Evolutionary conservation across 2,113 vertebrate species (phyloP), one percentile per base, ranked within the genome.

Genomic region (Euleptes europaea): DNA sequence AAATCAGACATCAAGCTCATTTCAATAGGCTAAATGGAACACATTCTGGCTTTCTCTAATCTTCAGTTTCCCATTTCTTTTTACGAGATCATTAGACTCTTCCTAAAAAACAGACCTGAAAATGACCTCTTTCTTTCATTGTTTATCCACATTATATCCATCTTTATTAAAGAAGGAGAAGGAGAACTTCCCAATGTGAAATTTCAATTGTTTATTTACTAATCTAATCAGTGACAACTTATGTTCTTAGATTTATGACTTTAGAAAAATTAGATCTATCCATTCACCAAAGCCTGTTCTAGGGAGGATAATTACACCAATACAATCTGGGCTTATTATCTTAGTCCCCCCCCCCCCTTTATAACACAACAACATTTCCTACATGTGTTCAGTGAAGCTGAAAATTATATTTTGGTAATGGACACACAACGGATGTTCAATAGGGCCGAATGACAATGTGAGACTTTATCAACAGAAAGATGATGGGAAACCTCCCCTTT

Each of bases 401-500:
- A 97, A 97, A 97, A 96, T 96, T 93, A 94, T 97, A 95, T 96
- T 97, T 97, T 94, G 94, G 95, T 96, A 96, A 96, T 95, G 96
- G 95, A 92, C 94, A 92, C 74, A 93, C 93, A 93, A 91, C 89
- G 93, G 95, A 94, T 75, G 4, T 94, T 96, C 95, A 96, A 95
- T 90, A 94, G 93, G 93, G 78, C 93, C 89, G 87, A 87, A 84
- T 94, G 95, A 96, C 95, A 96, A 94, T 92, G 92, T 94, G 92
- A 95, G 95, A 94, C 92, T 97, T 96, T 95, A 93, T 96, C 94
- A 94, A 95, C 95, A 91, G 95, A 93, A 95, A 91, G 88, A 94
- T 90, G 91, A 95, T 92, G 94, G 96, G 94, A 95, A 94, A 93
- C 14, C 54, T 73, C 57, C 33, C 40, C 73, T 73, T 26, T 42